Percentiles rank a stretch among this genome's conserved stretches.
These are phyloP conservation scores for Tetragnatha versicolor DNA, from an alignment of 1,140 invertebrate species.

Conservation along the genomic window DNA sequence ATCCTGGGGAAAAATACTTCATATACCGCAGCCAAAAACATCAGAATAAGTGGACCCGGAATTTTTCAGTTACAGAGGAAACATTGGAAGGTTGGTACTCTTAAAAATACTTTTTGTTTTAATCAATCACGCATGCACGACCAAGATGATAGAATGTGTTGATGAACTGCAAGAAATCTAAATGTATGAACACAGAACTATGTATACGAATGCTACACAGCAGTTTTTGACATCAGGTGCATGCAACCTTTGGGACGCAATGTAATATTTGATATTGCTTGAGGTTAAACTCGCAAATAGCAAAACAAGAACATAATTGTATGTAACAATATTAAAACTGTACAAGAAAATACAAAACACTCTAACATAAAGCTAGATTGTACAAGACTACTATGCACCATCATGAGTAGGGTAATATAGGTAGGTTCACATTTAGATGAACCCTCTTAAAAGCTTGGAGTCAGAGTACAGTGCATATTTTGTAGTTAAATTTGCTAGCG, in stretches of 20 bases:
- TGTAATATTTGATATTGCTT: constrained; percentile 45
- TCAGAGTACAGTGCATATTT: constrained; percentile 18
- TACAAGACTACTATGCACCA: constrained; percentile 41
- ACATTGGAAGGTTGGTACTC: constrained; percentile 42
- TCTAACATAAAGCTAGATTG: constrained; percentile 42
- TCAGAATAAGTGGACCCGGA: constrained; percentile 10
- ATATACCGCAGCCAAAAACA: constrained; percentile 28
- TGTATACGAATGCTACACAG: constrained; percentile 42
- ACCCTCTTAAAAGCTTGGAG: constrained; percentile 3
- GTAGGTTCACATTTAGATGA: too few species aligned
- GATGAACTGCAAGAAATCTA: constrained; percentile 43
- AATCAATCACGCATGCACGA: constrained; percentile 32
- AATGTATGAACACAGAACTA: constrained; percentile 51
- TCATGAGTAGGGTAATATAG: too few species aligned
- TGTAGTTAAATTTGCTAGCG: constrained; percentile 6
- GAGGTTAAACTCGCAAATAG: constrained; percentile 17
- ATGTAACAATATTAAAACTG: constrained; percentile 33
- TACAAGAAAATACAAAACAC: constrained; percentile 38
- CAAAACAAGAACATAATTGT: constrained; percentile 37
- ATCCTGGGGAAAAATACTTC: constrained; percentile 1
- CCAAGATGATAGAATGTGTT: constrained; percentile 35
- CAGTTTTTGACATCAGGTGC: constrained; percentile 19
- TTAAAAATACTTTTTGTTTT: constrained; percentile 33
- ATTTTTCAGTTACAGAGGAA: constrained; percentile 26
- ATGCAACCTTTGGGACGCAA: constrained; percentile 52